Base-by-base conservation (phyloP, 2,113 vertebrate genomes). In the Notarius lentiginosus region DNA sequence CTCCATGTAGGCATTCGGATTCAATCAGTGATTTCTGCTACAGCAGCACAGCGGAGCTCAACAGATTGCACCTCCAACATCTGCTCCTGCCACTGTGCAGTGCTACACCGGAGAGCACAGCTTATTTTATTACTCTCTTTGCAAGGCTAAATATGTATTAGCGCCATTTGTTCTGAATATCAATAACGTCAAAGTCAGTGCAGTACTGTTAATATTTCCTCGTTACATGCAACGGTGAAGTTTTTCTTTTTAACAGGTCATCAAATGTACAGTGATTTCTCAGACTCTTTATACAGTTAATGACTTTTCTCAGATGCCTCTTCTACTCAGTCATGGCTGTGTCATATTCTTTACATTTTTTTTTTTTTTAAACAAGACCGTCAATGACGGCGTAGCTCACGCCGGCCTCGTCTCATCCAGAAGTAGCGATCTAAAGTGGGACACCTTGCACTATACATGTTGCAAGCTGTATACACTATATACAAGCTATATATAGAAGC, bases 21-120 rank as follows among this genome's bases (percentile, higher is more conserved):
- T 85, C 90, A 82, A 89, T 92, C 85, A 91, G 92, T 93, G 93
- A 86, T 93, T 95, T 93, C 89, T 93, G 94, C 94, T 90, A 91
- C 92, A 91, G 92, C 92, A 94, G 94, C 94, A 92, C 72, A 90
- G 90, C 91, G 89, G 91, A 91, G 89, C 90, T 89, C 93, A 92
- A 51, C 30, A 89, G 91, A 88, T 85, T 93, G 93, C 91, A 92
- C 92, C 91, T 88, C 82, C 92, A 90, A 27, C 94, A 94, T 92
- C 93, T 94, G 94, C 91, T 93, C 87, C n/a, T 17, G 60, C 85
- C 55, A 82, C 20, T 51, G 51, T 55, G 41, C 41, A 58, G 79
- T 87, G 79, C 15, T 7, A 63, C 86, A 82, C 65, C 68, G 61
- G 70, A 61, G 63, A 49, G 30, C 27, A 72, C 53, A 41, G 72